phyloP scores from a whole-genome alignment of 35 echinoderm and acorn worm species.

The Apostichopus japonicus region DNA sequence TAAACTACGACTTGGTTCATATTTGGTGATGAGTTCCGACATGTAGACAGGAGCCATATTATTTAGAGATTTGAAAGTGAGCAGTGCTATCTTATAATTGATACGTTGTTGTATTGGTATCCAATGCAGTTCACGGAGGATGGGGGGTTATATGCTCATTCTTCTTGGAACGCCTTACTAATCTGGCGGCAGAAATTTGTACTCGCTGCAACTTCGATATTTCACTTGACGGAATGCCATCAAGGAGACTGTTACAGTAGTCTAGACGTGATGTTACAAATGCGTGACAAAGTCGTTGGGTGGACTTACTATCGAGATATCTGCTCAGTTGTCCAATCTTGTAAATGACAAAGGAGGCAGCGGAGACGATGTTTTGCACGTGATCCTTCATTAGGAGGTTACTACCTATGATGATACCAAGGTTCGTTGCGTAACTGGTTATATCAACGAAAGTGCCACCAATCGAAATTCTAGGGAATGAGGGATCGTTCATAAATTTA shows the following conservation, averaged over 20 bases:
- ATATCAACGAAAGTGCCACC: no score
- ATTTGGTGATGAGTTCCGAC: no score
- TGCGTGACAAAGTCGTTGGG: not conserved
- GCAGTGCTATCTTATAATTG: not conserved
- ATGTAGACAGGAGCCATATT: not conserved
- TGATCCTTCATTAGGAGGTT: no score
- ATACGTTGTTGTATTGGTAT: not conserved
- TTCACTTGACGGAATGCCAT: not conserved
- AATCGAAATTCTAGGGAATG: no score
- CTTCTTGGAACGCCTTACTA: not conserved
- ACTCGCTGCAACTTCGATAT: constrained; percentile 11
- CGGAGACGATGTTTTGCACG: no score
- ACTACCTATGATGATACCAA: no score
- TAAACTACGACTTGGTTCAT: no score
- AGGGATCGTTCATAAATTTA: no score
- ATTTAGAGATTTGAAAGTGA: not conserved
- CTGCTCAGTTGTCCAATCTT: no score
- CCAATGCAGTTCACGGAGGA: not conserved
- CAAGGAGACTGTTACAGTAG: constrained; percentile 19
- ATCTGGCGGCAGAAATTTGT: not conserved
- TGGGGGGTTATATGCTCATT: not conserved
- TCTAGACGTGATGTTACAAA: constrained; percentile 1
- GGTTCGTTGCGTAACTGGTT: no score
- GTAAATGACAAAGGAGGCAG: no score
- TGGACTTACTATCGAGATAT: no score